A percentile compares a stretch with the other conserved stretches of the same genome.
phyloP scores from a whole-genome alignment of 2,888 invertebrate genomes.

The Drosophila greeni region DNA sequence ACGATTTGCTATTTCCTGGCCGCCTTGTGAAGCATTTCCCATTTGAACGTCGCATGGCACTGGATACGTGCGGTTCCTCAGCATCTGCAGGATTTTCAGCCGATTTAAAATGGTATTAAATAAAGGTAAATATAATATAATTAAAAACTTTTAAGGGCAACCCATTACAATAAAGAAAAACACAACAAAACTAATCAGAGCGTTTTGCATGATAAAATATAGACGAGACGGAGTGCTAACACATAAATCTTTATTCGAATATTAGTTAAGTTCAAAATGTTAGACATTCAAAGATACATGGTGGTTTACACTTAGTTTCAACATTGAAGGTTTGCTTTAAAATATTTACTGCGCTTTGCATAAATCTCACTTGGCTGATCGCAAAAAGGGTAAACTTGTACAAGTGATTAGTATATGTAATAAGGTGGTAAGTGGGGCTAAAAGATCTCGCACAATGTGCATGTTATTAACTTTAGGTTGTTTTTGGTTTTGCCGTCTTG shows the following conservation, averaged over 20 bases:
- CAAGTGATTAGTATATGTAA: conserved; percentile 32
- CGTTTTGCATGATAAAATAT: background rate
- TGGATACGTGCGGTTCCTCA: too few species aligned
- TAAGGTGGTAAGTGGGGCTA: conserved; percentile 36
- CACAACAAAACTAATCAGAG: background rate
- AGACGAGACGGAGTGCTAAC: conserved; percentile 49
- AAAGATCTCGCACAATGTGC: conserved; percentile 20
- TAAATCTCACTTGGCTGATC: conserved; percentile 52
- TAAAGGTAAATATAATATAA: too few species aligned
- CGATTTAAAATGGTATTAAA: too few species aligned
- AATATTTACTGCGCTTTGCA: conserved; percentile 63
- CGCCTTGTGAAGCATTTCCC: too few species aligned
- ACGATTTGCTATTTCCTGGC: too few species aligned
- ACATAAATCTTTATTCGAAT: conserved; percentile 68
- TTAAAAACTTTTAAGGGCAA: too few species aligned
- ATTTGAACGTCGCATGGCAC: too few species aligned
- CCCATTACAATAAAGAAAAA: too few species aligned
- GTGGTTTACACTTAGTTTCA: conserved; percentile 56
- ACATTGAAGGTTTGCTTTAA: conserved; percentile 54
- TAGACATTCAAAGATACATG: conserved; percentile 70
- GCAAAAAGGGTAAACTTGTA: conserved; percentile 34
- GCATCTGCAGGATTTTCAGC: too few species aligned
- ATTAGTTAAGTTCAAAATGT: conserved; percentile 68
- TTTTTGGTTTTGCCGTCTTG: conserved; percentile 73
- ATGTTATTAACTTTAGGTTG: conserved; percentile 31